A percentile compares a stretch with the other conserved stretches of the same genome.
phyloP scores from a whole-genome alignment of 2,797 vertebrate genomes.

The Diplodus sargus region DNA sequence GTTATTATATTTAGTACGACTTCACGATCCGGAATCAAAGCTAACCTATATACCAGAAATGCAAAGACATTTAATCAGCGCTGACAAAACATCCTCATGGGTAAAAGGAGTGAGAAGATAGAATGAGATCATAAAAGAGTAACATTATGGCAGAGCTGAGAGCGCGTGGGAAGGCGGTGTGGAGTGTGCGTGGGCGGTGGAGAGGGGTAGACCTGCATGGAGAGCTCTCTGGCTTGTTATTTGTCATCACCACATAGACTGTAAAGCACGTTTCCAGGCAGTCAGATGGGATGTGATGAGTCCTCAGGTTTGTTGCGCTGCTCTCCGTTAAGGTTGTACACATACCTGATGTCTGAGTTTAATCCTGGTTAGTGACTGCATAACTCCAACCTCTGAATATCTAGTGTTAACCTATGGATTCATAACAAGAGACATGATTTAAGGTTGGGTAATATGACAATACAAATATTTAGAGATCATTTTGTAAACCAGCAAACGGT shows the following conservation, averaged over 20 bases:
- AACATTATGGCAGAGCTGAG: conserved; percentile 45
- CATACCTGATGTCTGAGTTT: conserved; percentile 23
- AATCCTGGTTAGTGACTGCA: not conserved
- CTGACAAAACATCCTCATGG: conserved; percentile 22
- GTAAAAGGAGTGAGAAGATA: conserved; percentile 28
- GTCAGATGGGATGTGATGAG: conserved; percentile 48
- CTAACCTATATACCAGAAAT: not conserved
- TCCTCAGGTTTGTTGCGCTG: conserved; percentile 36
- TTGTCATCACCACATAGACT: conserved; percentile 50
- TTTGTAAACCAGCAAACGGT: not conserved
- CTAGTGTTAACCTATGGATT: not conserved
- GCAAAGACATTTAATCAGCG: conserved; percentile 21
- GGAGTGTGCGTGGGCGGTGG: conserved; percentile 62
- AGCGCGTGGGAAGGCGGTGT: conserved; percentile 54
- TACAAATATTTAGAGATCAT: not conserved
- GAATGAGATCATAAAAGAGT: conserved; percentile 56
- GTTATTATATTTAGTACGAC: not conserved
- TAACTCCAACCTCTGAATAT: not conserved
- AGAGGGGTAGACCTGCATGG: conserved; percentile 54
- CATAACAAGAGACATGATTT: conserved; percentile 2
- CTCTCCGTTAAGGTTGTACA: conserved; percentile 24
- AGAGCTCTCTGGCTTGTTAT: conserved; percentile 72
- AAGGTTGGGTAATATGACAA: not conserved
- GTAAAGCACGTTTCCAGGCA: conserved; percentile 53
- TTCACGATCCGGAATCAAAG: not conserved